A percentile compares a stretch with the other conserved stretches of the same genome.
phyloP scores from a whole-genome alignment of 2,888 invertebrate genomes.

The Beris morrisii region DNA sequence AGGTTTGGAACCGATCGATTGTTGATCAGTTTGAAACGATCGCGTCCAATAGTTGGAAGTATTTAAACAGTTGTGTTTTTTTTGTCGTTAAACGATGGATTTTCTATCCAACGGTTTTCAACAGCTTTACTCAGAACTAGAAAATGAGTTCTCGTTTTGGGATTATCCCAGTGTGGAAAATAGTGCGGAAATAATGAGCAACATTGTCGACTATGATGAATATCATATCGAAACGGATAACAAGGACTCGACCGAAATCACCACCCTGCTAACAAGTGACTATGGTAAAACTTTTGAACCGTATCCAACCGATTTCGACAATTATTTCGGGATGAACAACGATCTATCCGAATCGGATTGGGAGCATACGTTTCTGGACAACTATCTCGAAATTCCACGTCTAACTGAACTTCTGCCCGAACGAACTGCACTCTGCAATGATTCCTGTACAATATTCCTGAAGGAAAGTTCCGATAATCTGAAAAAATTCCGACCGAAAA shows the following conservation, averaged over 20 bases:
- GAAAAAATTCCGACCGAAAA: conserved; percentile 41
- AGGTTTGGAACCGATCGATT: conserved; percentile 21
- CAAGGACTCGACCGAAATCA: conserved; percentile 19
- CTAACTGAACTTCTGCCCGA: conserved; percentile 56
- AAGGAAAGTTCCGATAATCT: conserved; percentile 56
- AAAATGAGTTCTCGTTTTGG: conserved; percentile 37
- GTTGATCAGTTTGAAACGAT: conserved; percentile 29
- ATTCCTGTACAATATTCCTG: conserved; percentile 60
- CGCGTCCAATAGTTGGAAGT: background rate
- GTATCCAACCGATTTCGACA: conserved; percentile 33
- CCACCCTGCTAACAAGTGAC: conserved; percentile 29
- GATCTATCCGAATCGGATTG: conserved; percentile 44
- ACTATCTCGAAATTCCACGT: conserved; percentile 53
- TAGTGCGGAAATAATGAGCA: background rate
- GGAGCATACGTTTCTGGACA: conserved; percentile 52
- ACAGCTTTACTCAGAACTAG: conserved; percentile 52
- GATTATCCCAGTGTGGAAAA: conserved; percentile 15
- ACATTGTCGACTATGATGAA: background rate
- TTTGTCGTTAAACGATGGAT: conserved; percentile 46
- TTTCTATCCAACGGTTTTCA: conserved; percentile 56
- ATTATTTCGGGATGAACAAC: conserved; percentile 12
- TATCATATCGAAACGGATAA: conserved; percentile 39
- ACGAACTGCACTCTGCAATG: conserved; percentile 61
- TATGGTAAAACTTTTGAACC: conserved; percentile 36
- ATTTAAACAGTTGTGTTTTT: background rate